Evolutionary conservation across 2,797 vertebrate genomes (phyloP).

Genomic region (Mus spretus): DNA sequence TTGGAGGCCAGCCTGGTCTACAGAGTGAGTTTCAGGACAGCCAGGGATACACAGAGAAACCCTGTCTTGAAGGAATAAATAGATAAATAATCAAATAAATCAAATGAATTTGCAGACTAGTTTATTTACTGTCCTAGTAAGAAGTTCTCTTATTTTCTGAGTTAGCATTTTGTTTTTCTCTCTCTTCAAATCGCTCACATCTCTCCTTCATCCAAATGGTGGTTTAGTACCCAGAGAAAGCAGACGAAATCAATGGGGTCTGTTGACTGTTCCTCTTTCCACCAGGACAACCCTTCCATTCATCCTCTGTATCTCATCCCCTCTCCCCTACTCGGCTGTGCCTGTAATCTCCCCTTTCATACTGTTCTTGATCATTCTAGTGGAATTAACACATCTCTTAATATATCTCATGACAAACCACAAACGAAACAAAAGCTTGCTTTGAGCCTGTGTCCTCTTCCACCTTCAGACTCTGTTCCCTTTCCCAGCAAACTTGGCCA

Average conservation of each 20-base stretch:
- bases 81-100: background rate
- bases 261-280: background rate
- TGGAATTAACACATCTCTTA: background rate
- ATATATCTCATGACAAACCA: background rate
- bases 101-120: background rate
- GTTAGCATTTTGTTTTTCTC: background rate
- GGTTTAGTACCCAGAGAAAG: background rate
- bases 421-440: background rate
- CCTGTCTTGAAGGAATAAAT: background rate
- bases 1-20: background rate
- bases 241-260: background rate
- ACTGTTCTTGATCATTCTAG: background rate
- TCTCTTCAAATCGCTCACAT: background rate
- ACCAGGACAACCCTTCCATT: background rate
- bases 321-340: background rate
- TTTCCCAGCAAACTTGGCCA: background rate
- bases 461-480: background rate
- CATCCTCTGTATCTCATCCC: background rate
- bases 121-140: background rate
- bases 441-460: background rate
- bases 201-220: background rate
- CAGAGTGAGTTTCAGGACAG: background rate
- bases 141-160: constrained; percentile 28
- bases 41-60: background rate
- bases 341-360: background rate